A percentile compares a stretch with the other conserved stretches of the same genome.
These are phyloP conservation scores for Melangyna quadrimaculata DNA, from an alignment of 2,888 invertebrate genomes.

Conservation along the genomic window DNA sequence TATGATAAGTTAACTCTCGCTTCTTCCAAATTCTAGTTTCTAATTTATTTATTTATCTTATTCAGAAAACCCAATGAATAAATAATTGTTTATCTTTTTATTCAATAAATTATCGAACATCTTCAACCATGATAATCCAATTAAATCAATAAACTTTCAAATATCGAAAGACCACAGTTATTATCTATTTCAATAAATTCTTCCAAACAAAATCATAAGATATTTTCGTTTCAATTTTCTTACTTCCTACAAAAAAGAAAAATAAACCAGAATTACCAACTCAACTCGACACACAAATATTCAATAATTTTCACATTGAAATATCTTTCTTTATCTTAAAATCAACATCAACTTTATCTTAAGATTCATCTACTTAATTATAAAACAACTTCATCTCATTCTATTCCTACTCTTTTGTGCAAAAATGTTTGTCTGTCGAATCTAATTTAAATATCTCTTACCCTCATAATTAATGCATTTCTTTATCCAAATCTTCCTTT, in stretches of 20 bases:
- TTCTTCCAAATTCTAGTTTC: no score
- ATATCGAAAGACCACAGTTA: background rate
- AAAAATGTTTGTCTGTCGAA: constrained; percentile 12
- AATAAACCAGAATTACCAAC: background rate
- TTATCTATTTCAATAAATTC: no score
- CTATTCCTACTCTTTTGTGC: background rate
- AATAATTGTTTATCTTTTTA: background rate
- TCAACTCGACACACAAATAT: background rate
- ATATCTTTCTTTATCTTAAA: background rate
- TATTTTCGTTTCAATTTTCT: background rate
- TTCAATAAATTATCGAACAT: background rate
- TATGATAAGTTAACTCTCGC: no score
- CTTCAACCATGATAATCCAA: background rate
- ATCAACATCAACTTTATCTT: background rate
- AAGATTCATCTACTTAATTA: background rate
- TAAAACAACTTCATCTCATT: background rate
- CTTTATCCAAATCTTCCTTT: constrained; percentile 19
- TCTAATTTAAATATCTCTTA: constrained; percentile 56
- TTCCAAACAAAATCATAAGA: no score
- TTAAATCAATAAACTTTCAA: background rate
- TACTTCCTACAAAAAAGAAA: background rate
- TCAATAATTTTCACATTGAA: background rate
- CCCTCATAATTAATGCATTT: constrained; percentile 65
- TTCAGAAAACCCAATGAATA: background rate
- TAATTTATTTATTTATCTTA: no score